A percentile compares a stretch with the other conserved stretches of the same genome.
Conservation (phyloP, 35 echinoderm and acorn worm genomes). For the Strongylocentrotus purpuratus region DNA sequence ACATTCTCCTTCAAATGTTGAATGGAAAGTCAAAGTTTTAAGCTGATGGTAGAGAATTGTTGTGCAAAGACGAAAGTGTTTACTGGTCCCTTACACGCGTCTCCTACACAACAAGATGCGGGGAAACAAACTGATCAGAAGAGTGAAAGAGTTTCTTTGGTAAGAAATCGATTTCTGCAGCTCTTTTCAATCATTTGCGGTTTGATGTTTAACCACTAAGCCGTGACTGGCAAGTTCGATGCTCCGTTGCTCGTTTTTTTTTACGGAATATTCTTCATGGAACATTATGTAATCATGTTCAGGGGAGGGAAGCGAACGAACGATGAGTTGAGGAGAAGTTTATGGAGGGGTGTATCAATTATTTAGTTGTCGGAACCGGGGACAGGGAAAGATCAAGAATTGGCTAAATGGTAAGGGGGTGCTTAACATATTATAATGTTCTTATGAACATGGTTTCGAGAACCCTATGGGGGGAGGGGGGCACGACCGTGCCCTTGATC, state of each 20-base stretch:
- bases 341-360: too few relatives aligned
- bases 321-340: not conserved
- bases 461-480: too few relatives aligned
- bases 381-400: too few relatives aligned
- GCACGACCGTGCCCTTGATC: too few relatives aligned
- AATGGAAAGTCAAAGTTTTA: too few relatives aligned
- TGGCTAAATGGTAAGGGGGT: too few relatives aligned
- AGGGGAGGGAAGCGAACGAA: not conserved
- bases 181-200: not conserved
- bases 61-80: not conserved
- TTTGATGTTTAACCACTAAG: not conserved
- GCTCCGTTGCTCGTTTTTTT: too few relatives aligned
- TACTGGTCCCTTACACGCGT: not conserved
- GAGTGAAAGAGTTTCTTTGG: not conserved
- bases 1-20: not conserved
- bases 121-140: not conserved
- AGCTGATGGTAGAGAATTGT: not conserved
- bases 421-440: too few relatives aligned
- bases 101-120: not conserved
- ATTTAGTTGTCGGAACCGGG: too few relatives aligned
- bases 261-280: not conserved
- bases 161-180: not conserved
- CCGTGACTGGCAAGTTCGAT: not conserved
- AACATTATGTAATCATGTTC: not conserved
- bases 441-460: too few relatives aligned